Evolutionary conservation across 2,888 invertebrate species (phyloP).

Genomic region (Rhagonycha lutea): DNA sequence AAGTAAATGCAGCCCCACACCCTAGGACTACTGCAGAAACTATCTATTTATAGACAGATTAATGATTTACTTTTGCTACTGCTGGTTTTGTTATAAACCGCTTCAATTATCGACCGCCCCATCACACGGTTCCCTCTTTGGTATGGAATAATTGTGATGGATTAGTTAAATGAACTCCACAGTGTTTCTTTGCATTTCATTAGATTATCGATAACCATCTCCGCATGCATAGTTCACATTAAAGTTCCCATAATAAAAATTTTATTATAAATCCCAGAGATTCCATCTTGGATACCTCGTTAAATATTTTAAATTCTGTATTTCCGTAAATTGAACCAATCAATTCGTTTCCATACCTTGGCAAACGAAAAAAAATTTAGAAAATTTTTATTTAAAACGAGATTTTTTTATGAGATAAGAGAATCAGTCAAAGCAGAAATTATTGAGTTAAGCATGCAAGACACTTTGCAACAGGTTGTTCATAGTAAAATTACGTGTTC

Average conservation of each 20-base stretch:
- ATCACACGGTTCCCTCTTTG: neutral
- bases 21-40: conserved; percentile 23
- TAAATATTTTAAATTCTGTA: neutral
- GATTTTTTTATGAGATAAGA: neutral
- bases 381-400: neutral
- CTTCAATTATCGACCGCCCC: conserved; percentile 5
- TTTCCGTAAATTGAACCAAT: neutral
- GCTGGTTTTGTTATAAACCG: conserved; percentile 6
- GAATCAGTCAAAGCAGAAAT: neutral
- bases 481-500: neutral
- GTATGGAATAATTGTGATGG: neutral
- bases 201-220: neutral
- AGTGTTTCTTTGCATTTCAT: neutral
- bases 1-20: conserved; percentile 39
- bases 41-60: conserved; percentile 18
- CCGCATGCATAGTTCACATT: neutral
- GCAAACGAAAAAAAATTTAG: neutral
- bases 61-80: conserved; percentile 6
- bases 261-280: neutral
- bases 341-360: neutral
- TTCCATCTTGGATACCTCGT: neutral
- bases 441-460: neutral
- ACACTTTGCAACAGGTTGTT: neutral
- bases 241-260: neutral
- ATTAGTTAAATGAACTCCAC: neutral